phyloP scores from a whole-genome alignment of 2,797 vertebrate genomes.

The Sebastes taczanowskii region DNA sequence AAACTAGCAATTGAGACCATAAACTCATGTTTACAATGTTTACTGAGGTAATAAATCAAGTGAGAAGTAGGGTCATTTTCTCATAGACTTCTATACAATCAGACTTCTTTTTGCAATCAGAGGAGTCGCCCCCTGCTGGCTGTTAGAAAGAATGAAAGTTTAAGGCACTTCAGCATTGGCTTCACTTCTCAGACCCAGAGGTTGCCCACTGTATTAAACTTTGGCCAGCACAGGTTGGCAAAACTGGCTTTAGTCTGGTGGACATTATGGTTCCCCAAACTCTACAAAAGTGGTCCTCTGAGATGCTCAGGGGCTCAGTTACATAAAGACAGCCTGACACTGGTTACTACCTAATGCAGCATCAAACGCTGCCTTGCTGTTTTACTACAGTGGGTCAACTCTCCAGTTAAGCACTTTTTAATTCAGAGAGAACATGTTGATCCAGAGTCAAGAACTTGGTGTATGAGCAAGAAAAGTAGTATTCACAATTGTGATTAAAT shows the following conservation, averaged over 20 bases:
- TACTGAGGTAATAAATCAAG: too few species aligned
- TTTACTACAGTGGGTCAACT: neutral
- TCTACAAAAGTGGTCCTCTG: neutral
- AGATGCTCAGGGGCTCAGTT: neutral
- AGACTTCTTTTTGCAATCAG: too few species aligned
- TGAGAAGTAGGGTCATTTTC: too few species aligned
- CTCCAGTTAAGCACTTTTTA: neutral
- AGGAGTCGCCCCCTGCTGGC: too few species aligned
- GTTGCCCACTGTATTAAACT: neutral
- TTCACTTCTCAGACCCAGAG: too few species aligned
- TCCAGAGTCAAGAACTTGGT: neutral
- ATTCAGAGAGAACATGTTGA: neutral
- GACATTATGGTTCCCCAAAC: neutral
- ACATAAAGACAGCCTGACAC: neutral
- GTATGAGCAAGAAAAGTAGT: neutral
- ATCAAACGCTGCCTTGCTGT: neutral
- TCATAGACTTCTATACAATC: too few species aligned
- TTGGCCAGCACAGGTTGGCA: neutral
- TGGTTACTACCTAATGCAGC: neutral
- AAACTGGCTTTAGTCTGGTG: neutral
- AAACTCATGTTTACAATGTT: too few species aligned
- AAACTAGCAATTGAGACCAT: too few species aligned
- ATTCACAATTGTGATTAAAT: neutral
- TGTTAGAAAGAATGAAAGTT: too few species aligned
- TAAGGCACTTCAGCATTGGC: too few species aligned